Evolutionary conservation across 2,113 vertebrate species (phyloP).

Genomic region (Camelus dromedarius): DNA sequence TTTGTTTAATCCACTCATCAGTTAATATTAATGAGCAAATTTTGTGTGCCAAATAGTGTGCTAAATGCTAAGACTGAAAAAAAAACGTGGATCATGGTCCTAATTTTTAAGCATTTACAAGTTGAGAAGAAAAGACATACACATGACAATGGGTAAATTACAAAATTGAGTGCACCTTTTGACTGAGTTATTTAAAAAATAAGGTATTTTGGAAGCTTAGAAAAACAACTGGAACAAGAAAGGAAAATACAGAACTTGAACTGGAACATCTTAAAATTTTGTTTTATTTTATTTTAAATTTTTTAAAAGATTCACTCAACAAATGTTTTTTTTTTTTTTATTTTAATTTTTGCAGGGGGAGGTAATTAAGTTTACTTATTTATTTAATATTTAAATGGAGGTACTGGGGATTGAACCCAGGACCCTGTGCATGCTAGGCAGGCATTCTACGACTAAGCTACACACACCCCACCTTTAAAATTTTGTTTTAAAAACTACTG

Average conservation of each 20-base stretch:
- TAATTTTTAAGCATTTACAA: constrained; percentile 13
- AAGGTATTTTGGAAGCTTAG: neutral
- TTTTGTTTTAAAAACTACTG: constrained; percentile 8
- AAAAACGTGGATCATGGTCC: neutral
- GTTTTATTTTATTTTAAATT: too few relatives aligned
- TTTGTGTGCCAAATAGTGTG: neutral
- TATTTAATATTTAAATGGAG: too few relatives aligned
- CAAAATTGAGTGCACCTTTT: neutral
- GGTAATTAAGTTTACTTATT: too few relatives aligned
- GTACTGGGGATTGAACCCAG: too few relatives aligned
- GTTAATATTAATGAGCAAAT: neutral
- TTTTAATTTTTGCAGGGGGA: too few relatives aligned
- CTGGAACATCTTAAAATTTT: neutral
- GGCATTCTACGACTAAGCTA: too few relatives aligned
- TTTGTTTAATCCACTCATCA: neutral
- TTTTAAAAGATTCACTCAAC: too few relatives aligned
- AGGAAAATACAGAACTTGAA: neutral
- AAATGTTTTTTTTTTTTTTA: too few relatives aligned
- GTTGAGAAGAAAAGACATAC: neutral
- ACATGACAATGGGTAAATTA: neutral
- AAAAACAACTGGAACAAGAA: neutral
- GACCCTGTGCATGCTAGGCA: too few relatives aligned
- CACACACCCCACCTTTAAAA: too few relatives aligned
- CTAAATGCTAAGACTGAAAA: neutral
- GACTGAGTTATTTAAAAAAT: neutral